phyloP scores from a whole-genome alignment of 2,888 invertebrate species.

The Diadromus collaris region DNA sequence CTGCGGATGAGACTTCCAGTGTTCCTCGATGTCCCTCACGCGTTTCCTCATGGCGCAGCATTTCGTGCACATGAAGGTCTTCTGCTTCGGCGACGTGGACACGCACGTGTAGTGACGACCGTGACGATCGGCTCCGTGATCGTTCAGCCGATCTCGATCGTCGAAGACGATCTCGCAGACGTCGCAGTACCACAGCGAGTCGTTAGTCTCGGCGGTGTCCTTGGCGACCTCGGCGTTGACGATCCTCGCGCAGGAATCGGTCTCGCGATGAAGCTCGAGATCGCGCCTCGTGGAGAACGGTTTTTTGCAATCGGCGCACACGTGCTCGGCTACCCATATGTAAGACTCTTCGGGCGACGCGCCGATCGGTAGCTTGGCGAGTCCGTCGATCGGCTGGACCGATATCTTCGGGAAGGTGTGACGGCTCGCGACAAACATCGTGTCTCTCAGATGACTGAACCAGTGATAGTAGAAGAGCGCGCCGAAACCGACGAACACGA shows the following conservation, averaged over 20 bases:
- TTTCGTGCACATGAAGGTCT: slow-evolving; percentile 65
- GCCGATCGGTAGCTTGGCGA: slow-evolving; percentile 55
- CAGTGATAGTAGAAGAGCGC: slow-evolving; percentile 73
- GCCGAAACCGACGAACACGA: slow-evolving; percentile 74
- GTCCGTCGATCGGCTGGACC: slow-evolving; percentile 61
- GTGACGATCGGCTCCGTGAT: slow-evolving; percentile 31
- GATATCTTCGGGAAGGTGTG: slow-evolving; percentile 72
- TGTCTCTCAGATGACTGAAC: slow-evolving; percentile 70
- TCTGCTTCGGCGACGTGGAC: neutral
- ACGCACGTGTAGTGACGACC: slow-evolving; percentile 17
- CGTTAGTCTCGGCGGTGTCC: neutral
- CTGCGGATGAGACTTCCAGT: slow-evolving; percentile 62
- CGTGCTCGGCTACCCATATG: slow-evolving; percentile 73
- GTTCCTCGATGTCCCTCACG: slow-evolving; percentile 62
- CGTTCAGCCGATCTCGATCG: slow-evolving; percentile 18
- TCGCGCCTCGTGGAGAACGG: slow-evolving; percentile 66
- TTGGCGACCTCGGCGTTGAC: neutral
- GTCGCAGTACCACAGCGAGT: slow-evolving; percentile 36
- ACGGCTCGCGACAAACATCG: slow-evolving; percentile 70
- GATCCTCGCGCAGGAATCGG: neutral
- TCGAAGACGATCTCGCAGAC: slow-evolving; percentile 13
- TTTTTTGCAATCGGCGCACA: slow-evolving; percentile 70
- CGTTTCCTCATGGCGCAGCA: slow-evolving; percentile 60
- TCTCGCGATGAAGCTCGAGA: slow-evolving; percentile 34
- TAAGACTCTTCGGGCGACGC: slow-evolving; percentile 64